Evolutionary conservation across 2,113 vertebrate genomes (phyloP).

Genomic region (Syngnathus typhle): DNA sequence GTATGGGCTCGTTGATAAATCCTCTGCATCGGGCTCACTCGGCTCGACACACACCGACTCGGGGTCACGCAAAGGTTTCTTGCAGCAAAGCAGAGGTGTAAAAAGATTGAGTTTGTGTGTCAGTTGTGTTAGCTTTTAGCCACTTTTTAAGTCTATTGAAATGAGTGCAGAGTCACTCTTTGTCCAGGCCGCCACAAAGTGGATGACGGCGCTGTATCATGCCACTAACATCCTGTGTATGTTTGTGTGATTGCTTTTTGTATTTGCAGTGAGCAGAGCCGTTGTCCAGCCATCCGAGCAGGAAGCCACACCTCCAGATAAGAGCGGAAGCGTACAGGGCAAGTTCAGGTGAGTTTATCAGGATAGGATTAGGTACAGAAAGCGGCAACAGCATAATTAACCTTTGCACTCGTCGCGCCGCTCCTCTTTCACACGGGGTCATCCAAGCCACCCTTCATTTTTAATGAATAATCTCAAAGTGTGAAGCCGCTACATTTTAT

Average conservation of each 20-base stretch:
- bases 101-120: not conserved
- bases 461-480: too few relatives aligned
- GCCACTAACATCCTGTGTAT: not conserved
- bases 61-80: slow-evolving; percentile 6
- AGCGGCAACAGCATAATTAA: not conserved
- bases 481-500: too few relatives aligned
- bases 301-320: not conserved
- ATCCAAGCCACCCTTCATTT: not conserved
- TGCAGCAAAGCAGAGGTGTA: too few relatives aligned
- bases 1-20: not conserved
- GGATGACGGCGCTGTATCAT: not conserved
- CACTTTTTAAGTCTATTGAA: not conserved
- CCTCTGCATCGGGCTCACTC: not conserved
- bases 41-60: not conserved
- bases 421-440: not conserved
- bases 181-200: not conserved
- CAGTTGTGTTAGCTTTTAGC: not conserved
- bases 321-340: slow-evolving; percentile 3
- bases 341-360: slow-evolving; percentile 52
- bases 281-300: not conserved
- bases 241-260: not conserved
- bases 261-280: not conserved
- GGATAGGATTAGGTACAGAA: not conserved
- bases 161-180: not conserved
- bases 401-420: not conserved